Percentiles rank a stretch among this genome's conserved stretches.
Evolutionary conservation across 2,113 vertebrate genomes (phyloP).

Genomic region (Cairina moschata): DNA sequence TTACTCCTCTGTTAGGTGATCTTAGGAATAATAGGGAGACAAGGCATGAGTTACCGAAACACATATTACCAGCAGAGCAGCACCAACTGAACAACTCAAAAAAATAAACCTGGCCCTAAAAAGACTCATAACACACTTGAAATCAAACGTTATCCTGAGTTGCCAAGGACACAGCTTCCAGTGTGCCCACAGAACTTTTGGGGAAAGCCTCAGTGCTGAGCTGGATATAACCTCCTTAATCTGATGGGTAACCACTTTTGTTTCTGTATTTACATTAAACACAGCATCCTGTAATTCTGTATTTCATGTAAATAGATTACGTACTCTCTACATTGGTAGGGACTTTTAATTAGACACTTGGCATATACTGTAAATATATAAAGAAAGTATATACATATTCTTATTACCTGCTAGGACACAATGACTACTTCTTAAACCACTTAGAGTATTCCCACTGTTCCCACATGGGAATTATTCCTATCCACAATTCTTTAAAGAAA

Average conservation of each 20-base stretch:
- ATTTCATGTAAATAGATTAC: neutral
- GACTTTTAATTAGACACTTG: neutral
- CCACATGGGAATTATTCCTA: neutral
- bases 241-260: neutral
- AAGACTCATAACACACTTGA: neutral
- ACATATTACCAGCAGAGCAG: neutral
- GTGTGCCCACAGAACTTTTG: neutral
- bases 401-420: neutral
- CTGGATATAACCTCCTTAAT: neutral
- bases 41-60: neutral
- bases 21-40: neutral
- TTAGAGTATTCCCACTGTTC: neutral
- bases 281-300: neutral
- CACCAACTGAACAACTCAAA: neutral
- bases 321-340: neutral
- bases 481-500: neutral
- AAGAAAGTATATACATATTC: neutral
- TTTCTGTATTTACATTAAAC: neutral
- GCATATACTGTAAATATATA: neutral
- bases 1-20: neutral
- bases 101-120: neutral
- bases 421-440: neutral
- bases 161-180: neutral
- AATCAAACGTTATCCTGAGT: neutral
- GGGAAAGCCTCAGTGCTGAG: neutral